Percentiles rank a stretch among this genome's conserved stretches.
Conservation (phyloP, 2,797 vertebrate genomes). For the Benthosema pterotum region DNA sequence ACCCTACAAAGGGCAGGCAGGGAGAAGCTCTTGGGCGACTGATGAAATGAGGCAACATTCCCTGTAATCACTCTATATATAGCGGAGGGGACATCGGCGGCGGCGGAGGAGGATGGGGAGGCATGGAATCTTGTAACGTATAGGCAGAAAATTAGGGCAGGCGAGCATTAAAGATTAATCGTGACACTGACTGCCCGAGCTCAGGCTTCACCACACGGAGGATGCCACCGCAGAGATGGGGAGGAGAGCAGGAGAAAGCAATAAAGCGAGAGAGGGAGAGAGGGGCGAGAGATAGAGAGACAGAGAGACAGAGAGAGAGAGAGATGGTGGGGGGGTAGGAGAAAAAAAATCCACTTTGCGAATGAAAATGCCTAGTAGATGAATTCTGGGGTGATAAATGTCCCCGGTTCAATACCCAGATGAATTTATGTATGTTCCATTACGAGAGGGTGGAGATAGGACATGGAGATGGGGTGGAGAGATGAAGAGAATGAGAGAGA, state of each 20-base stretch:
- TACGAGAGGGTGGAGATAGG: constrained; percentile 69
- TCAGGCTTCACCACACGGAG: constrained; percentile 54
- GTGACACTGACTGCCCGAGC: constrained; percentile 58
- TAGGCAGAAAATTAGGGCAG: constrained; percentile 72
- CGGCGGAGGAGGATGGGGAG: constrained; percentile 31
- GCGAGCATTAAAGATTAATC: constrained; percentile 75
- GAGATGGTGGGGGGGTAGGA: too few relatives aligned
- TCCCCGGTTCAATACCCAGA: constrained; percentile 72
- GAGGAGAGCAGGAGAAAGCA: constrained; percentile 40
- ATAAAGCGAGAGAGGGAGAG: constrained; percentile 41
- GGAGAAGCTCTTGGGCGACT: constrained; percentile 41
- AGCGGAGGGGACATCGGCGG: constrained; percentile 42
- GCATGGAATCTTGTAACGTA: constrained; percentile 68
- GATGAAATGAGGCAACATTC: constrained; percentile 70
- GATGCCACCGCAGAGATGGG: constrained; percentile 57
- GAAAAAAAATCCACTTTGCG: constrained; percentile 64
- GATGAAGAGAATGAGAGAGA: constrained; percentile 28
- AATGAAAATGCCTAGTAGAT: constrained; percentile 77
- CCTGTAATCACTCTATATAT: constrained; percentile 70
- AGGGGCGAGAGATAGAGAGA: constrained; percentile 47
- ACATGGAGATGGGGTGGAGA: constrained; percentile 56
- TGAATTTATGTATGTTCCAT: constrained; percentile 78
- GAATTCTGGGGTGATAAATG: constrained; percentile 77
- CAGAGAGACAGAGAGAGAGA: background rate
- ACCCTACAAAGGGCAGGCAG: constrained; percentile 31